These are phyloP conservation scores for Laspeyria flexula DNA, from an alignment of 2,888 invertebrate genomes.

Conservation along the genomic window DNA sequence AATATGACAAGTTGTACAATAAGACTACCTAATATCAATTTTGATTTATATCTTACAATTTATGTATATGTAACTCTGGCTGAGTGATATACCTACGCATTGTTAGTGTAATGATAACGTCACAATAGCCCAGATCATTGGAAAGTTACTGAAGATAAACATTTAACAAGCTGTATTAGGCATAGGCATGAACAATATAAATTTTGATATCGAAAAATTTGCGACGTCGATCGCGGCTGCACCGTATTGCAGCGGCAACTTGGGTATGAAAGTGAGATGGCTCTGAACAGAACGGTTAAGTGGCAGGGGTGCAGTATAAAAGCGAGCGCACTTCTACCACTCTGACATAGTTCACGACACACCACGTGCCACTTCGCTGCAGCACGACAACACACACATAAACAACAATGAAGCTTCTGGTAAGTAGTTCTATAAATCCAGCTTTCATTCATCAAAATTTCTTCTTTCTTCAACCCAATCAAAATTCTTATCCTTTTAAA, in stretches of 20 bases:
- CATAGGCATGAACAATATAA: slow-evolving; percentile 48
- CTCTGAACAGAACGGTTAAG: slow-evolving; percentile 66
- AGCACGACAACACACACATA: slow-evolving; percentile 64
- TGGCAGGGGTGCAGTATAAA: slow-evolving; percentile 86
- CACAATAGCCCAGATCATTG: slow-evolving; percentile 30
- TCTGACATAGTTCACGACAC: slow-evolving; percentile 81
- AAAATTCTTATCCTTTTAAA: slow-evolving; percentile 2
- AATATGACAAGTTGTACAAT: neutral
- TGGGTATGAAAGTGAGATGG: slow-evolving; percentile 81
- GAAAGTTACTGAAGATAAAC: slow-evolving; percentile 31
- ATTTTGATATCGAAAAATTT: slow-evolving; percentile 60
- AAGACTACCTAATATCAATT: neutral
- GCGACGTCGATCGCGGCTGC: slow-evolving; percentile 57
- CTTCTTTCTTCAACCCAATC: slow-evolving; percentile 25
- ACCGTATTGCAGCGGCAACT: slow-evolving; percentile 67
- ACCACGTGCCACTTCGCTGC: slow-evolving; percentile 71
- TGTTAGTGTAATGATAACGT: slow-evolving; percentile 14
- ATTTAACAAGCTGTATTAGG: slow-evolving; percentile 34
- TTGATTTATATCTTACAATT: neutral
- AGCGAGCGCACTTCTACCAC: slow-evolving; percentile 80
- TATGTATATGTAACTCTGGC: neutral
- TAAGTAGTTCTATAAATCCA: slow-evolving; percentile 59
- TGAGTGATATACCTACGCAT: slow-evolving; percentile 8
- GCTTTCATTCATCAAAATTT: slow-evolving; percentile 27
- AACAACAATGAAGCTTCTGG: slow-evolving; percentile 81